Conservation (phyloP, 2,888 invertebrate species). For the Alloplasta piceator region DNA sequence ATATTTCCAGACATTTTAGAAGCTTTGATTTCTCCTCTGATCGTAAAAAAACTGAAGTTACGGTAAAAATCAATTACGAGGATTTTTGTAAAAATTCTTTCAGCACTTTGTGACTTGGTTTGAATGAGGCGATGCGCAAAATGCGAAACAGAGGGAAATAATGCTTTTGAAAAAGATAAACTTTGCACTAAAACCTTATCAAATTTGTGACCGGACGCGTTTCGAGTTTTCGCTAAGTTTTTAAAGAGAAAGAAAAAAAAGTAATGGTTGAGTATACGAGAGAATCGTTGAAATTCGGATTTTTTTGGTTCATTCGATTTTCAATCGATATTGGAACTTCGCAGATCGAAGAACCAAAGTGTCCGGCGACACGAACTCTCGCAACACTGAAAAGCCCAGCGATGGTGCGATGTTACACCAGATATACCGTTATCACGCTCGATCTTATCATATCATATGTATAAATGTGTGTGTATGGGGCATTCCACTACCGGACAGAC, state of each 20-base stretch:
- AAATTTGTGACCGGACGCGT: too few relatives aligned
- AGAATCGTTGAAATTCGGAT: not conserved
- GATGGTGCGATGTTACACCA: conserved; percentile 1
- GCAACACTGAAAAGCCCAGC: conserved; percentile 23
- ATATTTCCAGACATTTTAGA: conserved; percentile 28
- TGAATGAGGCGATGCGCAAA: too few relatives aligned
- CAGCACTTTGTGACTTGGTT: too few relatives aligned
- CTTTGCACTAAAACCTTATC: too few relatives aligned
- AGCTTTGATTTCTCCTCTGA: not conserved
- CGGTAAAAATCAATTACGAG: too few relatives aligned
- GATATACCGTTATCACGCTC: conserved; percentile 25
- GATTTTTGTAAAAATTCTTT: too few relatives aligned
- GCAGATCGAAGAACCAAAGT: conserved; percentile 12
- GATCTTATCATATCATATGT: not conserved
- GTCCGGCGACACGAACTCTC: conserved; percentile 24
- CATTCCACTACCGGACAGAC: not conserved
- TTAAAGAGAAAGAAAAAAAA: too few relatives aligned
- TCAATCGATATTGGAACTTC: conserved; percentile 4
- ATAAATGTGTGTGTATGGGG: not conserved
- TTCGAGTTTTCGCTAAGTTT: too few relatives aligned
- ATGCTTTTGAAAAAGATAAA: too few relatives aligned
- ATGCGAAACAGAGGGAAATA: too few relatives aligned
- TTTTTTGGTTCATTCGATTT: not conserved
- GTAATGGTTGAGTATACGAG: too few relatives aligned
- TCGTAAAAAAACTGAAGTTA: too few relatives aligned